Evolutionary conservation across 1,140 invertebrate species (phyloP), one percentile per base, ranked within the genome.

Genomic region (Zaprionus taronus): DNA sequence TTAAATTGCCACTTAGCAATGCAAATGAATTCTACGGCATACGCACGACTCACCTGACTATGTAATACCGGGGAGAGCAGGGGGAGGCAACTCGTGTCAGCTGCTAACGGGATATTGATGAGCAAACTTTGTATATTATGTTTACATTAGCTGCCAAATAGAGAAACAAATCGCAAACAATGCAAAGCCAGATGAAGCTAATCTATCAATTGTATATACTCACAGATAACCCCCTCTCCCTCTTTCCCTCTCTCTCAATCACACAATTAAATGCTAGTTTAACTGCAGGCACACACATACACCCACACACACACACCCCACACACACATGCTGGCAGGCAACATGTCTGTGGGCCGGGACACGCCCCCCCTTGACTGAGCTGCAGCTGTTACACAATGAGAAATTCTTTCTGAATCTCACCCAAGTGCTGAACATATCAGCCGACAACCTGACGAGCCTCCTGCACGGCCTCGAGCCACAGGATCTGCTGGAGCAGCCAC

Each of bases 381-480:
- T 84, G 22, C 81, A 75, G 49, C 41, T 91, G 65, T 70, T 91
- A 66, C 85, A 91, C 56, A 91, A 80, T 70, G 89, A 92, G 44
- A 90, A 90, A 78, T 82, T 92, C 61, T 64, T 91, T 44, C 60
- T 84, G 72, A 92, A 92, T 77, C 61, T 92, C 66, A 92, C 89
- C n/a, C 89, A 92, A 87, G 80, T 82, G 81, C 67, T 92, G 24
- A 92, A 92, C 70, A 92, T 92, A 49, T 92, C 91, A 12, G 87
- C 80, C 34, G 85, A 83, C 44, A 92, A 92, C 51, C 61, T 92
- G 11, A 91, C 89, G 15, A 90, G 77, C 60, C 73, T 92, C 15
- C 62, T 92, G 55, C 81, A 86, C n/a, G 74, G 57, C 11, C 56
- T 91, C 9, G 84, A 86, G 26, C 64, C 80, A 5, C 53, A 83